A percentile compares a stretch with the other conserved stretches of the same genome.
Conservation (phyloP, 2,888 invertebrate genomes). For the Coleophora deauratella region DNA sequence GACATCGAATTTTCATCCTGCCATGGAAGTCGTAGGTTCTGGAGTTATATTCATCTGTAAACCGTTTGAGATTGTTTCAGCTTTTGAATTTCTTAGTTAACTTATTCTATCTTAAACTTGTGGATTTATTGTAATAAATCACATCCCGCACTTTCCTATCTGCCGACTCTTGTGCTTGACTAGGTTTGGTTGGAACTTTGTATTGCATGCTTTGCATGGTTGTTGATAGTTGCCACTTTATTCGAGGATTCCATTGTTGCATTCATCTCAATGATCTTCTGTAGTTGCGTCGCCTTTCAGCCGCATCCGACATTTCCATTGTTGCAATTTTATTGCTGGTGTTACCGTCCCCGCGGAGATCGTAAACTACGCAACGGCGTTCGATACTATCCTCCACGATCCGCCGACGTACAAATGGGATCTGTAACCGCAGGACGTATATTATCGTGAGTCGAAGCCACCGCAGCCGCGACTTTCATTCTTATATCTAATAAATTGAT, state of each 20-base stretch:
- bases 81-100: conserved; percentile 24
- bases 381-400: conserved; percentile 61
- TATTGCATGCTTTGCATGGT: conserved; percentile 41
- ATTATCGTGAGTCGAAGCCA: conserved; percentile 60
- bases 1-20: too few species aligned
- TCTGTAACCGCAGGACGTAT: conserved; percentile 59
- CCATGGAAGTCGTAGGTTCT: too few species aligned
- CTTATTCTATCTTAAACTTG: conserved; percentile 19
- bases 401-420: conserved; percentile 51
- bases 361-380: conserved; percentile 64
- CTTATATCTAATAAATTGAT: conserved; percentile 73
- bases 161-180: conserved; percentile 19
- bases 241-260: conserved; percentile 67
- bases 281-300: conserved; percentile 63
- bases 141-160: conserved; percentile 6
- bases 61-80: too few species aligned
- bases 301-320: conserved; percentile 69
- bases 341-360: conserved; percentile 64
- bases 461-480: conserved; percentile 68
- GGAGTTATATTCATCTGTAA: too few species aligned
- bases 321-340: conserved; percentile 71
- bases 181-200: conserved; percentile 39
- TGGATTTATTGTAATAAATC: conserved; percentile 20
- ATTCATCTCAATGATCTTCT: conserved; percentile 65
- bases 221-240: conserved; percentile 66